These are phyloP conservation scores for Cantharis rustica DNA, from an alignment of 2,888 invertebrate genomes.

Conservation along the genomic window DNA sequence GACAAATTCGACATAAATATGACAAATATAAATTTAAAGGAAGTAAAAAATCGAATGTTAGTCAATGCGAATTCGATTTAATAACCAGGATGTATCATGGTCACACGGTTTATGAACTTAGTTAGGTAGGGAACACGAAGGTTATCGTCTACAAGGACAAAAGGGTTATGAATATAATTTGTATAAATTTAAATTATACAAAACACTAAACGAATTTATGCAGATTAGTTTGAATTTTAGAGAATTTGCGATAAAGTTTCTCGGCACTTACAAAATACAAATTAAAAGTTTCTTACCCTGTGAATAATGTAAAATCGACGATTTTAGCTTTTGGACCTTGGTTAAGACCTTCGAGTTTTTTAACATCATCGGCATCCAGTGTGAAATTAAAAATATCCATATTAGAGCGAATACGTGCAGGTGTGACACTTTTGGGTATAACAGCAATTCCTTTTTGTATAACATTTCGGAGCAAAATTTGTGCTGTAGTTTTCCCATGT, in stretches of 20 bases:
- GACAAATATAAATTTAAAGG: not conserved
- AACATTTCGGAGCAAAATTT: constrained; percentile 72
- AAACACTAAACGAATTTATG: no score
- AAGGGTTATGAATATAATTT: not conserved
- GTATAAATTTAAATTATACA: not conserved
- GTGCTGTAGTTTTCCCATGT: constrained; percentile 73
- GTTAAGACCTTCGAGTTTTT: constrained; percentile 66
- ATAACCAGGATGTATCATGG: not conserved
- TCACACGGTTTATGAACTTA: not conserved
- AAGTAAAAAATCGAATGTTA: not conserved
- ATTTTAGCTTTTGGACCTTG: constrained; percentile 52
- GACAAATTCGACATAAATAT: not conserved
- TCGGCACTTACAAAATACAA: not conserved
- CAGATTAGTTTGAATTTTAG: not conserved
- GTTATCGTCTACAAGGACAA: not conserved
- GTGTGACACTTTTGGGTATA: constrained; percentile 85
- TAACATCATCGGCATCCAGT: constrained; percentile 66
- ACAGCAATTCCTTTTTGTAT: constrained; percentile 74
- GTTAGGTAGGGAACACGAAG: not conserved
- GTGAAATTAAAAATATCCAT: constrained; percentile 76
- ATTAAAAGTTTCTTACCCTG: not conserved
- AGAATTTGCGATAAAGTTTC: not conserved
- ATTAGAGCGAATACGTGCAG: constrained; percentile 74
- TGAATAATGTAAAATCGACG: not conserved
- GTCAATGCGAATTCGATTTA: not conserved